phyloP scores from a whole-genome alignment of 2,113 vertebrate genomes.

The Triplophysa dalaica region DNA sequence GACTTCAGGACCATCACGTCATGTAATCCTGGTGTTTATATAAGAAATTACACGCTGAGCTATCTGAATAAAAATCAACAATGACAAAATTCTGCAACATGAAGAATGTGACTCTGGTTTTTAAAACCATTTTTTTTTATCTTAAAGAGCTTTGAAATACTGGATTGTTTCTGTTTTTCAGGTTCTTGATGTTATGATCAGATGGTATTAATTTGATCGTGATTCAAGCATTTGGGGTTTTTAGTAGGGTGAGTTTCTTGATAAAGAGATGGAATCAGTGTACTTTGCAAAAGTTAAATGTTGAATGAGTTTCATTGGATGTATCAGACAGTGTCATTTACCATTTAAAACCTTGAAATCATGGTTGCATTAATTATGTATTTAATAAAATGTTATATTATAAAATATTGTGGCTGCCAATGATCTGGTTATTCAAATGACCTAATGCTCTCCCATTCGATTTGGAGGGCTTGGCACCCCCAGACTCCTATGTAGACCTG shows the following conservation, averaged over 20 bases:
- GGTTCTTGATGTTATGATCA: not conserved
- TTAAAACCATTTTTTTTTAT: conserved; percentile 12
- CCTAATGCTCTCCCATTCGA: no score
- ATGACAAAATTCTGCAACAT: conserved; percentile 5
- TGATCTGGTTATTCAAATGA: no score
- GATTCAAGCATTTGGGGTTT: not conserved
- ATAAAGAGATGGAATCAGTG: not conserved
- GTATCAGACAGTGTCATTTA: no score
- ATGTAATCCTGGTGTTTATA: conserved; percentile 37
- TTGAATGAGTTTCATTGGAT: no score
- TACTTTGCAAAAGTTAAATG: not conserved
- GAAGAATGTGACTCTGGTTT: not conserved
- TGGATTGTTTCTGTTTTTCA: conserved; percentile 9
- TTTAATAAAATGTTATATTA: no score
- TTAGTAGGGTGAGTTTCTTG: not conserved
- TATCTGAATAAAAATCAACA: conserved; percentile 28
- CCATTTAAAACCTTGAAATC: no score
- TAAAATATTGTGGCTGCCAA: no score
- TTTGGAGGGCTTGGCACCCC: no score
- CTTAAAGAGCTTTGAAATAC: not conserved
- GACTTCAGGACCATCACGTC: not conserved
- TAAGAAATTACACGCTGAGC: conserved; percentile 38
- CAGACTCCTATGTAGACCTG: no score
- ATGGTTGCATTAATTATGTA: no score
- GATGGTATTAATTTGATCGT: not conserved